Evolutionary conservation across 2,797 vertebrate species (phyloP).

Genomic region (Melanogrammus aeglefinus): DNA sequence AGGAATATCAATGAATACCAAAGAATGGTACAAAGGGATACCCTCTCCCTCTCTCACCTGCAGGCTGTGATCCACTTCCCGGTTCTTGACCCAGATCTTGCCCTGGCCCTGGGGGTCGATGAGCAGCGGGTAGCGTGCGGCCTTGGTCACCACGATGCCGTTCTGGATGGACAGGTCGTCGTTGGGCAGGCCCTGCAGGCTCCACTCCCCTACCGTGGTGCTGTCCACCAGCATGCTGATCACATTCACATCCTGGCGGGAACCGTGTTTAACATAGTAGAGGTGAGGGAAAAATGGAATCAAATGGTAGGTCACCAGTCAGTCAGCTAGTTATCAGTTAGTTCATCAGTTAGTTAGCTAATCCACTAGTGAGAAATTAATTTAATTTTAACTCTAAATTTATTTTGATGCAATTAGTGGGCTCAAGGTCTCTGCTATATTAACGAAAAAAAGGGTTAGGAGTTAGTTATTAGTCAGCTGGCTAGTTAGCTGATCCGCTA

Average conservation of each 20-base stretch:
- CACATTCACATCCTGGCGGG: conserved; percentile 75
- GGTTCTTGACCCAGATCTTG: conserved; percentile 84
- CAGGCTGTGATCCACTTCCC: conserved; percentile 75
- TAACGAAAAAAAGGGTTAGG: no score
- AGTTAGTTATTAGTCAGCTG: no score
- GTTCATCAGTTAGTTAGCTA: background rate
- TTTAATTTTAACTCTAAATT: background rate
- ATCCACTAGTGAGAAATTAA: background rate
- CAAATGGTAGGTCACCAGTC: background rate
- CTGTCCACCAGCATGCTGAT: conserved; percentile 80
- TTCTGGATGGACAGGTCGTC: conserved; percentile 86
- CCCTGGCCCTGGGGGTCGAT: conserved; percentile 87
- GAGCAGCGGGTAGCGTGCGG: conserved; percentile 79
- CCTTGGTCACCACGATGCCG: conserved; percentile 83
- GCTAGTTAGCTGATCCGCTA: no score
- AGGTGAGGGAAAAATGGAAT: background rate
- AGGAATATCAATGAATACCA: no score
- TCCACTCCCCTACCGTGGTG: conserved; percentile 80
- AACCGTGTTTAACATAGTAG: no score
- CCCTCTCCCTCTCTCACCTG: conserved; percentile 62
- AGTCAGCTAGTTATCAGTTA: background rate
- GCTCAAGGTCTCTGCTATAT: no score
- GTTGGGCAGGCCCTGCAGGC: conserved; percentile 80
- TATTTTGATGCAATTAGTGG: background rate
- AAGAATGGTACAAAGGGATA: no score